Evolutionary conservation across 2,797 vertebrate genomes (phyloP), one percentile per base, ranked within the genome.

Genomic region (Chelidonichthys spinosus): DNA sequence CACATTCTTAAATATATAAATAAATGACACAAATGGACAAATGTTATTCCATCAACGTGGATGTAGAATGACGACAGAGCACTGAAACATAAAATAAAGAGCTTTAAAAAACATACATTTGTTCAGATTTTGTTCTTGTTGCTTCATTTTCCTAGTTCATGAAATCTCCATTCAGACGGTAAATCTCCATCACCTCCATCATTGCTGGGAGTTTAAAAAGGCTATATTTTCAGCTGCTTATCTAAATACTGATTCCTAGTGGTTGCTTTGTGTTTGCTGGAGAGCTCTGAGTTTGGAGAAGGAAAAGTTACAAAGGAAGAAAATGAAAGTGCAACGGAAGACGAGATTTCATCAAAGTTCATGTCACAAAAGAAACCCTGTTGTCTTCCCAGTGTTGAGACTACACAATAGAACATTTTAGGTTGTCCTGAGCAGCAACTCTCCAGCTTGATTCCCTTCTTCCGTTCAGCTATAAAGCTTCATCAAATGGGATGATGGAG

Each of bases 41-140:
- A 63, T 69, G 17, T 18, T 39, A 10, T 40, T 2, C 37, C 35
- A 71, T 44, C 11, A 44, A 3, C 37, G 42, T 35, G 14, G 25
- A 56, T 3, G 63, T n/a, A 71, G 17, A 18, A 49, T 56, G 14
- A 42, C 18, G 14, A 72, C 53, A 53, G 47, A 35, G 37, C 43
- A 76, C 15, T 62, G 8, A 75, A 69, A 79, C 14, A 43, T 5
- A 55, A 74, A 46, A 17, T 0, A 43, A 54, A 60, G 62, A 18
- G 15, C 42, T 63, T 56, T 39, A n/a, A 74, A 63, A 80, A 80
- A 82, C 54, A 72, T 14, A 1, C 33, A 77, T 74, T 56, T 74
- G 35, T 72, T 73, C 66, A 72, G 43, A 60, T 64, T 78, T 74
- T 84, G 61, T 49, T 76, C 69, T 18, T 33, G 49, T 65, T 53